phyloP scores from a whole-genome alignment of 2,888 invertebrate genomes.

The Machimus rusticus region DNA sequence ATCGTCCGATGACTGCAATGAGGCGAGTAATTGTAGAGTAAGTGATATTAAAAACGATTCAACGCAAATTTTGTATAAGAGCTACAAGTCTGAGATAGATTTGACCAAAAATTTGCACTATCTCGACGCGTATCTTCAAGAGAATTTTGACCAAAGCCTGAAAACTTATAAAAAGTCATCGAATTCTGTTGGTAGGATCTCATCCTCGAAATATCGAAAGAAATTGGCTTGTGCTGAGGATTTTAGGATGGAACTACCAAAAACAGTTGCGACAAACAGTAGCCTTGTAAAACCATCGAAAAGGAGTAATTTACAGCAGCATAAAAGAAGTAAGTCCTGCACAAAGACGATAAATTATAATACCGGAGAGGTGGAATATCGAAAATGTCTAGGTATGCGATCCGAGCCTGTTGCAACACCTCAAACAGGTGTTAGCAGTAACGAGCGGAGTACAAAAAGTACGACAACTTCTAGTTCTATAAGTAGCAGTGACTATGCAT shows the following conservation, averaged over 20 bases:
- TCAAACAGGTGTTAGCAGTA: not conserved
- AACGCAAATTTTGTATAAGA: slow-evolving; percentile 57
- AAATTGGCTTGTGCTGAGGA: not conserved
- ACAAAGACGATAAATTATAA: slow-evolving; percentile 50
- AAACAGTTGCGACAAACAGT: not conserved
- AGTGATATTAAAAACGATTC: slow-evolving; percentile 50
- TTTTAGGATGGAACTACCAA: not conserved
- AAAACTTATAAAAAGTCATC: slow-evolving; percentile 54
- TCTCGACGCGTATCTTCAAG: slow-evolving; percentile 61
- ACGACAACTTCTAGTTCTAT: slow-evolving; percentile 57
- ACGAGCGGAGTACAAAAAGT: slow-evolving; percentile 52
- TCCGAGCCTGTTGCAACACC: not conserved
- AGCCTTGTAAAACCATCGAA: not conserved
- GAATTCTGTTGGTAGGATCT: slow-evolving; percentile 56
- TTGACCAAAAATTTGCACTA: slow-evolving; percentile 61
- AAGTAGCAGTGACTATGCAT: slow-evolving; percentile 63
- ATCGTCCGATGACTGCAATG: slow-evolving; percentile 40
- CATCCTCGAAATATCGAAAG: slow-evolving; percentile 47
- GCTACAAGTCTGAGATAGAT: slow-evolving; percentile 63
- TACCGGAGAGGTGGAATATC: not conserved
- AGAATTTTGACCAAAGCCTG: slow-evolving; percentile 60
- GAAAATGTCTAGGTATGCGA: not conserved
- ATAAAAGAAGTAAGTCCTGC: slow-evolving; percentile 58
- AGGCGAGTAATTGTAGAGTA: not conserved
- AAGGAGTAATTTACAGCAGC: slow-evolving; percentile 44